These are phyloP conservation scores for Toxostoma redivivum DNA, from an alignment of 2,113 vertebrate species.

Conservation along the genomic window DNA sequence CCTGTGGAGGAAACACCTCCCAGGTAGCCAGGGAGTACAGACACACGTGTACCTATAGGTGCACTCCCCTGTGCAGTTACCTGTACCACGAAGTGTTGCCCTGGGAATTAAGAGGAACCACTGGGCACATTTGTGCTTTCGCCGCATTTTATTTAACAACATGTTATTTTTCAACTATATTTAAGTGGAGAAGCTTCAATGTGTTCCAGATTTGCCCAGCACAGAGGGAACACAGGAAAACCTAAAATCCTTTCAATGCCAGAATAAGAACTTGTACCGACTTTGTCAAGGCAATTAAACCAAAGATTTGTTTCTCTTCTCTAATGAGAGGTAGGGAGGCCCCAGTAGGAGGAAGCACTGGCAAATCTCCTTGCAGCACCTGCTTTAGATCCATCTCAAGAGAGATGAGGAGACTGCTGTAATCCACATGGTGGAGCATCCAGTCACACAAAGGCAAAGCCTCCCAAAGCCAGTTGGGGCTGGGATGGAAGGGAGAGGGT, in stretches of 20 bases:
- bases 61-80: background rate
- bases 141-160: background rate
- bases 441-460: background rate
- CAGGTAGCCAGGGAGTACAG: background rate
- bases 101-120: background rate
- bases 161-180: background rate
- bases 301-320: background rate
- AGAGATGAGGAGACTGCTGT: background rate
- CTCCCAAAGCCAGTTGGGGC: background rate
- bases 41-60: too few relatives aligned
- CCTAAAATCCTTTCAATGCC: background rate
- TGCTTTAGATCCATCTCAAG: background rate
- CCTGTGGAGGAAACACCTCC: background rate
- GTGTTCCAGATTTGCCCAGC: background rate
- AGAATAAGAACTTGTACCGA: background rate
- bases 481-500: background rate
- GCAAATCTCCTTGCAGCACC: background rate
- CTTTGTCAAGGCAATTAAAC: background rate
- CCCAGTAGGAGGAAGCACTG: background rate
- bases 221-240: background rate
- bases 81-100: background rate
- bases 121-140: background rate
- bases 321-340: conserved; percentile 5
- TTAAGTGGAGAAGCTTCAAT: background rate
- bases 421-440: background rate